phyloP scores from a whole-genome alignment of 2,113 vertebrate genomes.

The Oriolus oriolus region DNA sequence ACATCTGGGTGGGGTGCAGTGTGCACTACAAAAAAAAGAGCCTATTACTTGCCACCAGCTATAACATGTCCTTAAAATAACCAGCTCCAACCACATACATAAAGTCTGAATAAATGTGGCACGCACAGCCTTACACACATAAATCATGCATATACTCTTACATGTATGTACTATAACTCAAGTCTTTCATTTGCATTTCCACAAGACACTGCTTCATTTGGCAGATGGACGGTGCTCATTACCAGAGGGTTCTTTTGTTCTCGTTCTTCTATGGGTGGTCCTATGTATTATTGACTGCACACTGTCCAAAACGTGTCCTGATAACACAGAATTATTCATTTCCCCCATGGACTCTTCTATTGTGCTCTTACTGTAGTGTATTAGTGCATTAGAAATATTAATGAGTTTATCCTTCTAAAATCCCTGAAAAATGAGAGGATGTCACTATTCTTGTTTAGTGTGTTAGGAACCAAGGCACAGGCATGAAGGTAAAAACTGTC shows the following conservation, averaged over 20 bases:
- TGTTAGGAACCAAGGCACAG: neutral
- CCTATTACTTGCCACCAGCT: neutral
- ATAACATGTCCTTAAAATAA: neutral
- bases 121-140: neutral
- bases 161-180: neutral
- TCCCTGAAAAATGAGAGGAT: neutral
- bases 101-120: neutral
- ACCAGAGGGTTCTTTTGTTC: neutral
- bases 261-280: neutral
- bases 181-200: neutral
- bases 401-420: neutral
- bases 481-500: neutral
- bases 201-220: neutral
- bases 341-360: neutral
- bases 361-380: neutral
- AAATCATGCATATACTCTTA: neutral
- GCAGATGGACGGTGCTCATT: neutral
- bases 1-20: neutral
- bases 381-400: neutral
- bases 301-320: neutral
- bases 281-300: neutral
- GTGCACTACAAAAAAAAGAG: neutral
- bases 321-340: slow-evolving; percentile 42
- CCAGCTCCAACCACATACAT: neutral
- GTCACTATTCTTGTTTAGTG: neutral